These are phyloP conservation scores for Conus betulinus DNA, from an alignment of 1,140 invertebrate species.

Conservation along the genomic window DNA sequence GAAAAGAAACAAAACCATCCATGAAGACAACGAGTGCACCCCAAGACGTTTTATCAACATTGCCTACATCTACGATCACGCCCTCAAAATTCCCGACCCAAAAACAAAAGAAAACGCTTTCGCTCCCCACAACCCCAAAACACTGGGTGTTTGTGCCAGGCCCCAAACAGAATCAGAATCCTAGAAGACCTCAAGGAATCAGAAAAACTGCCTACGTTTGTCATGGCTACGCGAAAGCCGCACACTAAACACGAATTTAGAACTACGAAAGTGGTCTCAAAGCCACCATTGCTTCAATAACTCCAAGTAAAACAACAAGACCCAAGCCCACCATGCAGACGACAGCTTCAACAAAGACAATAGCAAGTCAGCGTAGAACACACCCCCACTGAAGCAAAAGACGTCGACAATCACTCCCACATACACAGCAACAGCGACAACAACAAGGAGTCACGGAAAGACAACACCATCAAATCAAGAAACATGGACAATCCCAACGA, in stretches of 20 bases:
- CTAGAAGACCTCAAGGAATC: background rate
- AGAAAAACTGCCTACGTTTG: background rate
- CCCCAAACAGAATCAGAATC: background rate
- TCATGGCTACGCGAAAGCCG: background rate
- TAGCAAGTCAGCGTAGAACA: background rate
- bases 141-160: background rate
- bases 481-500: no score
- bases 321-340: background rate
- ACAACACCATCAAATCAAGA: background rate
- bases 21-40: background rate
- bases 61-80: background rate
- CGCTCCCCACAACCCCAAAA: background rate
- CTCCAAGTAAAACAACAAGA: slow-evolving; percentile 3
- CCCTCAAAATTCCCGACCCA: background rate
- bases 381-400: no score
- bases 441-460: no score
- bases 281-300: background rate
- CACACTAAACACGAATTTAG: background rate
- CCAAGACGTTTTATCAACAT: background rate
- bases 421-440: no score
- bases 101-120: background rate
- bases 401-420: no score
- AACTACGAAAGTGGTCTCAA: background rate
- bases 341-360: background rate
- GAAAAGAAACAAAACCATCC: background rate